A percentile compares a stretch with the other conserved stretches of the same genome.
Evolutionary conservation across 2,888 invertebrate genomes (phyloP).

Genomic region (Lamellibrachia satsuma): DNA sequence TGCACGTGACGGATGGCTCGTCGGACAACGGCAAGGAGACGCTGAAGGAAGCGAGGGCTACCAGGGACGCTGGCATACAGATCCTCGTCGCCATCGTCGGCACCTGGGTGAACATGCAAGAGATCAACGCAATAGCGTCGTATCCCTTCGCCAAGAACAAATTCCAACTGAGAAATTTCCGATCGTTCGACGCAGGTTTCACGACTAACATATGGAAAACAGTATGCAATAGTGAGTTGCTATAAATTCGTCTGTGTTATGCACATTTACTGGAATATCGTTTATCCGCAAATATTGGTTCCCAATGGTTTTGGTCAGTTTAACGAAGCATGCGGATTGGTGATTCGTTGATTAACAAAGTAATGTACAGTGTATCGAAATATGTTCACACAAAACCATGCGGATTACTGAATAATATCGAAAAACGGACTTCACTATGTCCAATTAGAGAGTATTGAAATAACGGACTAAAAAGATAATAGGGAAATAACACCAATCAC

Average conservation of each 20-base stretch:
- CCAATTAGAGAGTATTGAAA: too few relatives aligned
- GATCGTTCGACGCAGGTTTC: neutral
- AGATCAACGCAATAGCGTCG: conserved; percentile 20
- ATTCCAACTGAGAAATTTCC: conserved; percentile 14
- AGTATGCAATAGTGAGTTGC: neutral
- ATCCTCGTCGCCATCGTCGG: conserved; percentile 20
- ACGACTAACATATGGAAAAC: neutral
- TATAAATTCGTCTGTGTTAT: neutral
- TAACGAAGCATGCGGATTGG: too few relatives aligned
- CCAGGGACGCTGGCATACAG: neutral
- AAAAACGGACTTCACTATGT: too few relatives aligned
- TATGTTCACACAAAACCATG: too few relatives aligned
- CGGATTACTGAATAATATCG: too few relatives aligned
- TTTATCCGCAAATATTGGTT: too few relatives aligned
- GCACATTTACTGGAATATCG: neutral
- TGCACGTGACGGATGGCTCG: neutral
- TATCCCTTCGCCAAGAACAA: conserved; percentile 19
- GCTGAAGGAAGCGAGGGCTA: neutral
- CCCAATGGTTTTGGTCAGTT: too few relatives aligned
- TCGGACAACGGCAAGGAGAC: conserved; percentile 9
- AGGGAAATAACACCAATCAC: too few relatives aligned
- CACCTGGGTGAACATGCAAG: conserved; percentile 12
- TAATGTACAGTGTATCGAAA: too few relatives aligned
- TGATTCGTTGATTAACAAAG: too few relatives aligned
- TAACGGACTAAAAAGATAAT: too few relatives aligned